Evolutionary conservation across 2,888 invertebrate genomes (phyloP).

Genomic region (Chorisops tibialis): DNA sequence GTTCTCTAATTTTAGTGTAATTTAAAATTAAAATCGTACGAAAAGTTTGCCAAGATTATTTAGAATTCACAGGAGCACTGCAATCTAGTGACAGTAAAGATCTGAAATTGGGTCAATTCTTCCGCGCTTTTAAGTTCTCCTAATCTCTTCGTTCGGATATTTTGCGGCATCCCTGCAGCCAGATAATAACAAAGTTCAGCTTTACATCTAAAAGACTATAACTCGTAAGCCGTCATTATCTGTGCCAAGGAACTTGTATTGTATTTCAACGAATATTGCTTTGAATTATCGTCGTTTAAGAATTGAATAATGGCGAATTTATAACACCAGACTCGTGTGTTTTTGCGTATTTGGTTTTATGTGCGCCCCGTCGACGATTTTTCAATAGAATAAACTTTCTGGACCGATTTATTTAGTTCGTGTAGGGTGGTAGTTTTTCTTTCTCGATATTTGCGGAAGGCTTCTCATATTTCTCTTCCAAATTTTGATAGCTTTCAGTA

Average conservation of each 20-base stretch:
- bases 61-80: background rate
- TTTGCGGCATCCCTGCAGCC: background rate
- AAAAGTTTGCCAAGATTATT: background rate
- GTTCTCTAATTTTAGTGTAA: no score
- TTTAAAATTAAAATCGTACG: no score
- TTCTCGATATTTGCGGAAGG: background rate
- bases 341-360: background rate
- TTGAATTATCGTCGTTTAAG: constrained; percentile 3
- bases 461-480: background rate
- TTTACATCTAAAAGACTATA: background rate
- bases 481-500: background rate
- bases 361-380: background rate
- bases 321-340: background rate
- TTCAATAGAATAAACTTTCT: no score
- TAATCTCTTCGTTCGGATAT: background rate
- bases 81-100: background rate
- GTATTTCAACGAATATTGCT: background rate
- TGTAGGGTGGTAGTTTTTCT: no score
- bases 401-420: no score
- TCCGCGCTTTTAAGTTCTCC: constrained; percentile 6
- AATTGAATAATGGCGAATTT: constrained; percentile 12
- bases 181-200: background rate
- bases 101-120: constrained; percentile 7
- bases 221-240: background rate
- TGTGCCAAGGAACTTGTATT: constrained; percentile 4